Evolutionary conservation across 2,113 vertebrate genomes (phyloP), one percentile per base, ranked within the genome.

Genomic region (Syngnathus scovelli): DNA sequence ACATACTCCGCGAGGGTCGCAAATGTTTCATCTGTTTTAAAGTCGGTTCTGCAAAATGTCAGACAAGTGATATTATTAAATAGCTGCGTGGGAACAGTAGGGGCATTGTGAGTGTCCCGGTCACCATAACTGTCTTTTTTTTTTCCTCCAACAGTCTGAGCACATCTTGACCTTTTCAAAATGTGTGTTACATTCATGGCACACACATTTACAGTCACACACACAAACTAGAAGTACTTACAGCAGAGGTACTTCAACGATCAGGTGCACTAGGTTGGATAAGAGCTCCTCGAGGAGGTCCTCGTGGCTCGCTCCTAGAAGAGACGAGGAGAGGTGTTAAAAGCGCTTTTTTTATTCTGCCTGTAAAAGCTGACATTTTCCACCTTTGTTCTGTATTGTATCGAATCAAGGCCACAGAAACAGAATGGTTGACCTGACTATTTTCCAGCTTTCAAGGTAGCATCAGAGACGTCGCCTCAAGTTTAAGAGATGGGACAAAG

Each of bases 211-310:
- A 43, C 10, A 43, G 0, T 11, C 41, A 12, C 41, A 43, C 41
- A 55, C 9, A 44, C 37, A 69, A 15, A 37, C 19, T 4, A n/a
- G 39, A 51, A 52, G 52, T 76, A 98, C 96, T 98, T 89, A 98
- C 96, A 98, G 82, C 64, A 98, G 93, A 4, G 97, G 97, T 69
- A 94, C 92, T 84, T 99, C 96, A 61, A 96, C 94, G 66, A 98
- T 95, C 75, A 99, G 92, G 84, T 98, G 94, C 69, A 99, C 91
- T 62, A 99, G 91, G 87, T 95, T 95, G 79, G 92, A 96, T 63
- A 98, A 85, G 82, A 99, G 69, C 73, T 98, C 97, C 86, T 98
- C 95, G 36, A 98, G 88, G 70, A 98, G 94, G 80, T 96, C 94
- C 85, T 96, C 95, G 21, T 87, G 84, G 18, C 90, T 91, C 0